Base-by-base conservation (phyloP, 2,888 invertebrate genomes). In the Yponomeuta plumbellus region DNA sequence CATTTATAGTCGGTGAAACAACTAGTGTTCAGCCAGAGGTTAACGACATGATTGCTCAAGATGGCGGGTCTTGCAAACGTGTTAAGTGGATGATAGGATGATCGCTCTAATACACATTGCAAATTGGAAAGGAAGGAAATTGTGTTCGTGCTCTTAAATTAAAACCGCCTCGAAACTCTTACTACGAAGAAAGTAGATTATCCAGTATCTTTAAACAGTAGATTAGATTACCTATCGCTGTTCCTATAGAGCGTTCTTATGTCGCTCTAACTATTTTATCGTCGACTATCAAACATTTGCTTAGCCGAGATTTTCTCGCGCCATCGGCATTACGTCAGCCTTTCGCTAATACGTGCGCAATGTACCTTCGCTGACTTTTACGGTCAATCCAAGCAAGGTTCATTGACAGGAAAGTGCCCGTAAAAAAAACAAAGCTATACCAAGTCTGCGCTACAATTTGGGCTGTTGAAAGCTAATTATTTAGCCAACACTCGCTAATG, bases 1-100 rank as follows among this genome's bases (percentile, higher is more conserved):
- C 21, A 22, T 58, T 21, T 58, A n/a, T 21, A 58, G 58, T 58
- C 58, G 8, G 65, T 57, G 57, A 56, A 64, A 44, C 44, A 64
- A 70, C 70, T 68, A 72, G 68, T 71, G 68, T 70, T 61, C 73
- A 70, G 75, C 70, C 77, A 76, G 75, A 83, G 88, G 88, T 88
- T 87, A 89, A 89, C 85, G 81, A 87, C 83, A 83, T 86, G 86
- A 88, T 88, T 85, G 84, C 77, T 76, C 79, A 85, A 83, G 84
- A 86, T 84, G 86, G 83, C 86, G 84, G 44, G 81, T 81, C 80
- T 73, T n/a, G 82, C 81, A 76, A 84, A 84, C 80, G 85, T 86
- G 85, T 79, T 88, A 88, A 88, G 85, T 88, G 86, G 82, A 86
- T 87, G 85, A 88, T 88, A 26, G 57, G 34, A 23, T 20, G 84